Percentiles rank a stretch among this genome's conserved stretches.
Evolutionary conservation across 2,113 vertebrate species (phyloP).

Genomic region (Bungarus multicinctus): DNA sequence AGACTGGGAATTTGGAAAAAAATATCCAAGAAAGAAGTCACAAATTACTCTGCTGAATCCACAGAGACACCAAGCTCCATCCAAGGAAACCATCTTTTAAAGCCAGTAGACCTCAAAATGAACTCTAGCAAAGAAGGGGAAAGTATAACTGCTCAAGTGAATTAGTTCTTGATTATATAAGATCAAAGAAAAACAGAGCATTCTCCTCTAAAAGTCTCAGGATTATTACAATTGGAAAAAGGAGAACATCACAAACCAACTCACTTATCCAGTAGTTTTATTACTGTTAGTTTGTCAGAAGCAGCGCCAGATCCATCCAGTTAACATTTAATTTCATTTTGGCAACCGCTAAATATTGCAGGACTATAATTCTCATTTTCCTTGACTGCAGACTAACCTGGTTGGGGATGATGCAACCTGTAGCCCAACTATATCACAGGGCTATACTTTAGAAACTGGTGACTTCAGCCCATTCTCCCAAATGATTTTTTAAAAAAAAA

Average conservation of each 20-base stretch:
- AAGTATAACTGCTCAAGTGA: background rate
- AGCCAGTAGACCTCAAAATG: background rate
- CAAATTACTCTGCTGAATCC: background rate
- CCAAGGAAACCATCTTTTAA: background rate
- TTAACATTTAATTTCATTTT: background rate
- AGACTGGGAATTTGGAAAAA: background rate
- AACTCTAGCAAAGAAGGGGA: background rate
- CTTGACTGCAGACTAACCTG: background rate
- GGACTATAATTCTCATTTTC: background rate
- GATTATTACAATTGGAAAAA: background rate
- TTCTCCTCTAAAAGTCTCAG: background rate
- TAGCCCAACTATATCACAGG: background rate
- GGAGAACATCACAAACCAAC: background rate
- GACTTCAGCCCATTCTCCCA: background rate
- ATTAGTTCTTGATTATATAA: background rate
- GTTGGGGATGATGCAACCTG: background rate
- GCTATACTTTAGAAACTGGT: too few species aligned
- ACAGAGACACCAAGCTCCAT: background rate
- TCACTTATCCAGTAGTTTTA: background rate
- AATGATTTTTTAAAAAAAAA: background rate
- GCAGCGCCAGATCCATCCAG: background rate
- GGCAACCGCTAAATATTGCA: background rate
- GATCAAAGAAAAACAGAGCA: background rate
- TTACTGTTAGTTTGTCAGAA: too few species aligned
- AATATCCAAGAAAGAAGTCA: background rate